Base-by-base conservation (phyloP, 1,140 invertebrate genomes). In the Zaprionus tsacasi region DNA sequence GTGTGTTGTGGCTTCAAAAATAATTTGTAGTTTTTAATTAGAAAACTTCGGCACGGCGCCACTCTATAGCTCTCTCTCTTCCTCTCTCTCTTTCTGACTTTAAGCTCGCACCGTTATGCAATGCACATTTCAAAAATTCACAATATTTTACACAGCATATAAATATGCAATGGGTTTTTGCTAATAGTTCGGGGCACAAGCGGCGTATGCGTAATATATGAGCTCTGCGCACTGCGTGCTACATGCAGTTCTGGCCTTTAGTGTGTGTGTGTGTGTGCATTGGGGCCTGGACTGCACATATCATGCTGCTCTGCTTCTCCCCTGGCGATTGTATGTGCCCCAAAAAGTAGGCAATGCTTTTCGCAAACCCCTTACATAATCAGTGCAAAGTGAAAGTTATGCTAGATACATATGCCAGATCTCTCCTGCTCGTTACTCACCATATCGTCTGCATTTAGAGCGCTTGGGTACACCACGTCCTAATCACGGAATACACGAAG, bases 381-480 rank as follows among this genome's bases (percentile, higher is more conserved):
- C 17, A 25, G 35, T 17, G 36, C 57, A 43, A 13, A 7, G 58
- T 13, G 36, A 13, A 30, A 45, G 38, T 30, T 43, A 50, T 50
- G 45, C 1, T 17, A 21, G 15, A 15, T 27, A 27, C 17, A 43
- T 35, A 17, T 50, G 59, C 45, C 6, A 43, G 6, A 43, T 43
- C 13, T 40, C 7, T 45, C 17, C 33, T 15, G 11, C 13, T 6
- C 21, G 3, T 12, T 55, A 92, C 91, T 91, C 74, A 92, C 91
- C 91, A 92, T 92, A 92, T 92, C 91, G 91, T 92, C 91, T 92
- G 85, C 85, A 92, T 92, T 87, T 92, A 92, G 85, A 87, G 78
- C 91, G 80, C 82, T 91, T 80, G 82, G 91, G 91, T 92, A 83
- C 91, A 92, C 91, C 91, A 92, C 91, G 88, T 92, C 91, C 91